phyloP scores from a whole-genome alignment of 2,113 vertebrate genomes.

The Syngnathoides biaculeatus region DNA sequence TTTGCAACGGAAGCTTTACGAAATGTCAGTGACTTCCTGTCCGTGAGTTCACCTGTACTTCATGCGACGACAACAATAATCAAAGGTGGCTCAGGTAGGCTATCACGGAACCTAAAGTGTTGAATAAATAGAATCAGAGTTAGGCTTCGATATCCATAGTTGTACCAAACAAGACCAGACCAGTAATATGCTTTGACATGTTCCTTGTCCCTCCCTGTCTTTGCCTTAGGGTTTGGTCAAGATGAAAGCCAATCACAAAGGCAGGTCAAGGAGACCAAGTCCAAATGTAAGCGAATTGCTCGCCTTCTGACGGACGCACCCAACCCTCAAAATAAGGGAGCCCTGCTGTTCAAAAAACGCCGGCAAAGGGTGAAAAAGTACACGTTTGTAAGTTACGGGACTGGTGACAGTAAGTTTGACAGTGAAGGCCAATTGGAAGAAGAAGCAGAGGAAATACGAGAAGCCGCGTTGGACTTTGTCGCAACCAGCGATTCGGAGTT shows the following conservation, averaged over 20 bases:
- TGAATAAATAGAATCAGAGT: not conserved
- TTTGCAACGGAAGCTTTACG: slow-evolving; percentile 28
- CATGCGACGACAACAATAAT: slow-evolving; percentile 3
- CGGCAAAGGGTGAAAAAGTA: slow-evolving; percentile 85
- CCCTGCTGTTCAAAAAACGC: slow-evolving; percentile 88
- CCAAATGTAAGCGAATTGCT: slow-evolving; percentile 90
- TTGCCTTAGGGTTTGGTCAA: slow-evolving; percentile 74
- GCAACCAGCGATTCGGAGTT: slow-evolving; percentile 82
- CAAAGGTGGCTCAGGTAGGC: not conserved
- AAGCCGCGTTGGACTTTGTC: slow-evolving; percentile 73
- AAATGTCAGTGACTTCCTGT: slow-evolving; percentile 17
- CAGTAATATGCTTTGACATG: not conserved
- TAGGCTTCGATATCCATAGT: not conserved
- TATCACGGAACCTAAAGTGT: not conserved
- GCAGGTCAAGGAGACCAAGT: slow-evolving; percentile 87
- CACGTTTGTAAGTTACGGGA: slow-evolving; percentile 90
- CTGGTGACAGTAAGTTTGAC: slow-evolving; percentile 74
- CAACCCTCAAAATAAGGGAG: slow-evolving; percentile 87
- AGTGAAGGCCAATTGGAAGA: slow-evolving; percentile 73
- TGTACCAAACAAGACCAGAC: no score
- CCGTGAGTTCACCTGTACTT: not conserved
- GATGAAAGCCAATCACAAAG: slow-evolving; percentile 85
- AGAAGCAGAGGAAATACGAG: slow-evolving; percentile 64
- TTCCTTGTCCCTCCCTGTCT: slow-evolving; percentile 6
- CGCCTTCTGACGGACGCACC: slow-evolving; percentile 82